Evolutionary conservation across 2,888 invertebrate genomes (phyloP).

Genomic region (Tetranychus truncatus): DNA sequence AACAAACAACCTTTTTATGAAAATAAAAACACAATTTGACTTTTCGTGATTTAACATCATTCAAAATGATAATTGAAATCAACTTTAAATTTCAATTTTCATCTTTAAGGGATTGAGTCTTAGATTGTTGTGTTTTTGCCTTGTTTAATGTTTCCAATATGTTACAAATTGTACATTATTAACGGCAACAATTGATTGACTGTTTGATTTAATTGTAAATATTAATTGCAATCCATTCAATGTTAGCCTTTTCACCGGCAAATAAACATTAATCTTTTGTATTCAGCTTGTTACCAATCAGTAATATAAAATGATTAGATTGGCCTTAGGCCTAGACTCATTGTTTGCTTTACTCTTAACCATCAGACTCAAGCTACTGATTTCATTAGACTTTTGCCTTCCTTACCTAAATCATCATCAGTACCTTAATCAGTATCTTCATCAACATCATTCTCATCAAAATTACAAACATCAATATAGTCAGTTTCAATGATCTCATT

Average conservation of each 20-base stretch:
- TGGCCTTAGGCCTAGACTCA: not conserved
- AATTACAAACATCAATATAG: not conserved
- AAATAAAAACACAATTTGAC: no score
- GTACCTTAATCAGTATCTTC: not conserved
- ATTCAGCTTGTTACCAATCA: not conserved
- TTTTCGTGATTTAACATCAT: no score
- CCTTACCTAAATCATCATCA: not conserved
- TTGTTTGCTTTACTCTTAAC: not conserved
- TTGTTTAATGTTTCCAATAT: no score
- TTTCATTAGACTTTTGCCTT: not conserved
- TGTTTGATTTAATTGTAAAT: not conserved
- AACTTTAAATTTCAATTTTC: no score
- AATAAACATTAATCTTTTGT: not conserved
- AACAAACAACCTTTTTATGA: no score
- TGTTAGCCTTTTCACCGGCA: not conserved
- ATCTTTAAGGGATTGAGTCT: no score
- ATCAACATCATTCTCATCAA: not conserved
- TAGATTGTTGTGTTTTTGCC: no score
- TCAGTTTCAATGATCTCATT: not conserved
- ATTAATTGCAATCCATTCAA: not conserved
- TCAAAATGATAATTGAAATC: no score
- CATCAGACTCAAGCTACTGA: not conserved
- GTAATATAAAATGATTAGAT: not conserved
- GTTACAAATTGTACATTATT: no score
- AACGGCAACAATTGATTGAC: not conserved